Conservation (phyloP, 2,113 vertebrate species). For the Salvelinus sp. region DNA sequence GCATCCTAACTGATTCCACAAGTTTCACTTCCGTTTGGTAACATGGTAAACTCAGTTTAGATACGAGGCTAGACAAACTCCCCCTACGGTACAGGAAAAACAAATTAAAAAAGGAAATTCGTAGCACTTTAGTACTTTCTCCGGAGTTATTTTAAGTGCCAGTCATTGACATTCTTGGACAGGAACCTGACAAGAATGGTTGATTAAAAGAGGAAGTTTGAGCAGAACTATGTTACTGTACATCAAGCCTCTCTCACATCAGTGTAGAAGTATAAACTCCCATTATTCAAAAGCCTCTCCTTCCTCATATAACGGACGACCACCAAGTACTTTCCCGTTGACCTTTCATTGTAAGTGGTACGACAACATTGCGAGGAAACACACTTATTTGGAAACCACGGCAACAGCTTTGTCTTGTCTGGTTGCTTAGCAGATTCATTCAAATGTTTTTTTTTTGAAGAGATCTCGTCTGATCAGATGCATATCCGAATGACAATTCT, state of each 20-base stretch:
- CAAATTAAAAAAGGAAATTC: neutral
- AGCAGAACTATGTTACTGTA: conserved; percentile 9
- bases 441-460: neutral
- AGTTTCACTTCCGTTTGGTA: neutral
- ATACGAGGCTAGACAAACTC: too few species aligned
- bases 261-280: neutral
- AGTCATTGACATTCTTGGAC: conserved; percentile 15
- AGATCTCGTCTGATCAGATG: neutral
- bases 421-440: neutral
- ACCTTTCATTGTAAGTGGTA: neutral
- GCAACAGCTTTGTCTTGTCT: neutral
- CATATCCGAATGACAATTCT: conserved; percentile 18
- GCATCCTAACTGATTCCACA: neutral
- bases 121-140: conserved; percentile 37
- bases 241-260: neutral
- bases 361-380: conserved; percentile 17
- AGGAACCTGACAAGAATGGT: neutral
- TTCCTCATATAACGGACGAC: conserved; percentile 15
- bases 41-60: neutral
- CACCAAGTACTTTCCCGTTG: neutral
- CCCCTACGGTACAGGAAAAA: neutral
- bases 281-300: neutral
- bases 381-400: neutral
- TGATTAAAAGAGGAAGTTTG: neutral
- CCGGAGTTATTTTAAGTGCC: conserved; percentile 26